Base-by-base conservation (phyloP, 2,888 invertebrate genomes). In the Psylliodes chrysocephalus region DNA sequence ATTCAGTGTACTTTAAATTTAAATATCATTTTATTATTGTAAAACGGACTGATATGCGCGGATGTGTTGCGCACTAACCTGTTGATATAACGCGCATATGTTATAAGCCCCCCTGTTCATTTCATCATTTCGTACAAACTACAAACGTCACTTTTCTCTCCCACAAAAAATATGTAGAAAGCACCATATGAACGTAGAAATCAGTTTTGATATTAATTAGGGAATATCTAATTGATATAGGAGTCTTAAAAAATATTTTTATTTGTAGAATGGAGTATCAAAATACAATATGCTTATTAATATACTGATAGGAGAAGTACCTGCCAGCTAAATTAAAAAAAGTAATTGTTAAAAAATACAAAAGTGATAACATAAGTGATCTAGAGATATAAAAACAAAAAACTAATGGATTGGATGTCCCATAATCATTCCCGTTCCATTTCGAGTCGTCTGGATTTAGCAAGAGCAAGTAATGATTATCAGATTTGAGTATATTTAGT, bases 341-440 rank as follows among this genome's bases (percentile, higher is more conserved):
- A 42, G 6, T 15, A 42, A 14, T 35, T 28, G 19, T 12, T 7
- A 40, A 19, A 60, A 63, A 33, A 56, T 60, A 56, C 55, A 30
- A 59, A 46, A 68, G 57, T 65, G 63, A 55, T 71, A 64, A 61
- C 46, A 63, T 53, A 62, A 69, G 67, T 63, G 70, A 60, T 55
- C 53, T 49, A 38, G 12, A 60, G 38, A 51, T 40, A 46, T 49
- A 64, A 51, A 54, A 53, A 55, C 19, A 64, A 55, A 54, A 55
- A 71, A 57, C 69, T 69, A 55, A 75, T 75, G 75, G 75, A 75
- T 73, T 75, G 75, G 75, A 71, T 75, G 70, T 68, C 75, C 60
- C 69, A 71, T 55, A 75, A 70, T 60, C 62, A 67, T 67, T 73
- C 73, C 60, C 75, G 73, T 67, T 72, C 75, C 40, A 69, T 74